A percentile compares a stretch with the other conserved stretches of the same genome.
phyloP scores from a whole-genome alignment of 2,113 vertebrate genomes.

The Caracal caracal region DNA sequence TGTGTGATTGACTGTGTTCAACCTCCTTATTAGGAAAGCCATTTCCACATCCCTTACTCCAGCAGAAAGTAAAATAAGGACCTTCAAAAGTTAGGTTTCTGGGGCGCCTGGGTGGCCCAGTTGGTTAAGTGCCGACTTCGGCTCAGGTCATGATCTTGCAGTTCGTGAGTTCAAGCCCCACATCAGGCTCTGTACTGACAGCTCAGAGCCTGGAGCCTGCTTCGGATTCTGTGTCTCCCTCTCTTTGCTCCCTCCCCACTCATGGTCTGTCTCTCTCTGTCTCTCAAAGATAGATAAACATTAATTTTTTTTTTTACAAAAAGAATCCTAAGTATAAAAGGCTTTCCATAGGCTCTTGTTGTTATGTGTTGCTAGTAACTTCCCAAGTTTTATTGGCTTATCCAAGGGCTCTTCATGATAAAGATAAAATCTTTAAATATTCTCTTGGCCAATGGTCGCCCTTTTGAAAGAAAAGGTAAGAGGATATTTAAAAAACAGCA shows the following conservation, averaged over 20 bases:
- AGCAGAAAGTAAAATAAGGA: neutral
- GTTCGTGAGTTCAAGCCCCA: too few species aligned
- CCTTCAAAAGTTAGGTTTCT: neutral
- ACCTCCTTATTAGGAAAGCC: neutral
- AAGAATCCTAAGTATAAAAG: constrained; percentile 5
- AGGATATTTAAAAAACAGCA: constrained; percentile 18
- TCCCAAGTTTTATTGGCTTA: neutral
- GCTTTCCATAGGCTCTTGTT: neutral
- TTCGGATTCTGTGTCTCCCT: too few species aligned
- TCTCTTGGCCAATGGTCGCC: neutral
- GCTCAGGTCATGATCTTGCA: too few species aligned
- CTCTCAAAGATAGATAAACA: too few species aligned
- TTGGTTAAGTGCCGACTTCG: too few species aligned
- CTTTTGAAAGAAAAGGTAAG: constrained; percentile 44
- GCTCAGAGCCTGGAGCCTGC: too few species aligned
- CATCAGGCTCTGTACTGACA: too few species aligned
- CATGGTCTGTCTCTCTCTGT: too few species aligned
- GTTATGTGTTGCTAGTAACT: neutral
- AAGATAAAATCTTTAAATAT: constrained; percentile 3
- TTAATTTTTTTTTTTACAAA: too few species aligned
- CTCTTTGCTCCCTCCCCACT: too few species aligned
- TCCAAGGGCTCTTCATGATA: constrained; percentile 12
- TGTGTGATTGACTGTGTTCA: neutral
- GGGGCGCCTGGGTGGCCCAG: neutral
- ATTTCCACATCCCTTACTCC: neutral